Base-by-base conservation (phyloP, 2,113 vertebrate genomes). In the Pogonocichla stellata region DNA sequence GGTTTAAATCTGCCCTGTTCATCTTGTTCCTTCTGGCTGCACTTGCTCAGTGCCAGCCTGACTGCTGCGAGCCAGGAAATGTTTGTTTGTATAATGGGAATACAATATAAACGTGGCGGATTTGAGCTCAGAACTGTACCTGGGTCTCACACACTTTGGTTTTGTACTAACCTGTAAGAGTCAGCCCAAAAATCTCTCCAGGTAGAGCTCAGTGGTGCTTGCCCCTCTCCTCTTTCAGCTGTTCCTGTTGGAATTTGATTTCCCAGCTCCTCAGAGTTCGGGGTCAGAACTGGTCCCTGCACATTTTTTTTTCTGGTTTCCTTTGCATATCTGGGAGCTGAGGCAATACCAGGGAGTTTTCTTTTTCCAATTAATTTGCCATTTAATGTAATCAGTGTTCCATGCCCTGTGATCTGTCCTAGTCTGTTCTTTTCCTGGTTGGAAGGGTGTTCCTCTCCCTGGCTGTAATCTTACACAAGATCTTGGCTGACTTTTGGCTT, bases 161-260 rank as follows among this genome's bases (percentile, higher is more conserved):
- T 67, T 56, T 9, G 16, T 60, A 13, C 23, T 12, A 14, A 6
- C 38, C 25, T 33, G 23, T 47, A 23, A 13, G 22, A 51, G 13
- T 3, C 36, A 28, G 69, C 48, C 73, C n/a, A 56, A 58, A 73
- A 73, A n/a, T 29, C 18, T 15, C n/a, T 26, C 51, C 28, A 24
- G 0, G 0, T 0, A 5, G 23, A 3, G 28, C 61, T 24, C 40
- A 3, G 33, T 23, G 45, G 2, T 9, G 4, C 26, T 70, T 34
- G 14, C 25, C 20, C 4, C 24, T 36, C 36, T 66, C 51, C 31
- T 4, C 2, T 42, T 60, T 12, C 24, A 66, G 36, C 24, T 2
- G 0, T 8, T 66, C 15, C 65, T 61, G 16, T 19, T 5, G 5
- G 67, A 20, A 22, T 29, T 33, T 2, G 13, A 56, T 60, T 79